These are phyloP conservation scores for Teleiodes luculella DNA, from an alignment of 2,888 invertebrate genomes.

Conservation along the genomic window DNA sequence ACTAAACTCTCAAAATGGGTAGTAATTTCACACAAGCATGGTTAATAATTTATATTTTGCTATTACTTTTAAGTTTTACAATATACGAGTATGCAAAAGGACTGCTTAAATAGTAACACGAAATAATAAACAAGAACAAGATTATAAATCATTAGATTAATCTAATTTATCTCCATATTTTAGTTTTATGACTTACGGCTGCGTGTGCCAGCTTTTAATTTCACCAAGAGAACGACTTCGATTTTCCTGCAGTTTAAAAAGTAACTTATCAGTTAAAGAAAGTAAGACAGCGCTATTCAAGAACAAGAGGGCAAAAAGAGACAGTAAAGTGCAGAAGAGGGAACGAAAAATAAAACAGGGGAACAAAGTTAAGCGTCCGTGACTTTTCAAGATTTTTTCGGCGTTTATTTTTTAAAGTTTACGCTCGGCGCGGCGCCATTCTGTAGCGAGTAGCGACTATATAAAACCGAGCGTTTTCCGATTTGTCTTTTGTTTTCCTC, in stretches of 20 bases:
- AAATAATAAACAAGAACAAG: constrained; percentile 32
- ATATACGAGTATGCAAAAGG: constrained; percentile 12
- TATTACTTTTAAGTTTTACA: too few species aligned
- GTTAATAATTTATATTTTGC: too few species aligned
- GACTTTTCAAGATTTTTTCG: constrained; percentile 78
- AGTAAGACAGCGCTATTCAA: constrained; percentile 47
- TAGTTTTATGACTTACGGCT: constrained; percentile 72
- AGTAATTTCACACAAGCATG: too few species aligned
- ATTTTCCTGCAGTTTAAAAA: constrained; percentile 76
- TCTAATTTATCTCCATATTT: constrained; percentile 55
- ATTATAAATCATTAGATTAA: constrained; percentile 52
- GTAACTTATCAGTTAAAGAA: constrained; percentile 74
- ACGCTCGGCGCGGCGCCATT: constrained; percentile 46
- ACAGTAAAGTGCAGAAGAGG: constrained; percentile 58
- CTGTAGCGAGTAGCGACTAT: constrained; percentile 58
- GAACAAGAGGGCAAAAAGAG: constrained; percentile 39
- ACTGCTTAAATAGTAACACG: not conserved
- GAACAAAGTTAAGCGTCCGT: constrained; percentile 79
- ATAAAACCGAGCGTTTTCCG: constrained; percentile 64
- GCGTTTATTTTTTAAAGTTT: constrained; percentile 76
- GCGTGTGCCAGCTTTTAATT: constrained; percentile 74
- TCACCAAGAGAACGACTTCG: constrained; percentile 67
- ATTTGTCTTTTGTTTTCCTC: constrained; percentile 63
- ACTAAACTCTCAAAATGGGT: too few species aligned
- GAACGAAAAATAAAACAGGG: constrained; percentile 76